Conservation (phyloP, 2,113 vertebrate species). For the Oryzias curvinotus region DNA sequence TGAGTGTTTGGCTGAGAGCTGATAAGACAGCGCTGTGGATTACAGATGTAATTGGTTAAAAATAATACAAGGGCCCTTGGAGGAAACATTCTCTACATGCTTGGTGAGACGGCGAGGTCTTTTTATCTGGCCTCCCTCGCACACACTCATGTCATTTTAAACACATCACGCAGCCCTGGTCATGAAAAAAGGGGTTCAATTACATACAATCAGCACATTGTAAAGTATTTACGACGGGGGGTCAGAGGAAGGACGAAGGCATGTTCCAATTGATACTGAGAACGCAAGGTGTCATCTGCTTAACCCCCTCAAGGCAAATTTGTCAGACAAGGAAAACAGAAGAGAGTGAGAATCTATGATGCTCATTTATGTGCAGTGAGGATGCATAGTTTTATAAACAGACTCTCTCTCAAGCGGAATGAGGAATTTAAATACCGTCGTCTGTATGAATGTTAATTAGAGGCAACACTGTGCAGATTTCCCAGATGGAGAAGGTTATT, state of each 20-base stretch:
- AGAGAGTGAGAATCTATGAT: not conserved
- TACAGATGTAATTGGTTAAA: constrained; percentile 60
- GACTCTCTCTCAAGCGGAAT: too few relatives aligned
- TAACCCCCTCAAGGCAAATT: not conserved
- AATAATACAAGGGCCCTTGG: constrained; percentile 70
- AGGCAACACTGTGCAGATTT: not conserved
- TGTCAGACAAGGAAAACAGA: not conserved
- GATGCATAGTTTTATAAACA: too few relatives aligned
- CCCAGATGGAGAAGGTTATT: not conserved
- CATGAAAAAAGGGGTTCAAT: constrained; percentile 4
- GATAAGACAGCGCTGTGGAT: constrained; percentile 51
- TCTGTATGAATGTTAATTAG: not conserved
- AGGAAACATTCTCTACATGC: constrained; percentile 65
- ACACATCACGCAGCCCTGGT: not conserved
- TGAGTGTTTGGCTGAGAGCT: constrained; percentile 26
- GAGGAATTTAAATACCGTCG: too few relatives aligned
- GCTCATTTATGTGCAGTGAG: not conserved
- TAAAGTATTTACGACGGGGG: not conserved
- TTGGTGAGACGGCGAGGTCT: constrained; percentile 10
- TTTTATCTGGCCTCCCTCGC: constrained; percentile 35
- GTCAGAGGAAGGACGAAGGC: not conserved
- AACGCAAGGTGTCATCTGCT: not conserved
- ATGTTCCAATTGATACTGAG: too few relatives aligned
- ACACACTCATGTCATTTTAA: constrained; percentile 5
- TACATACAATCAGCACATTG: not conserved